phyloP scores from a whole-genome alignment of 2,797 vertebrate genomes.

The Halcyon chelicuti region DNA sequence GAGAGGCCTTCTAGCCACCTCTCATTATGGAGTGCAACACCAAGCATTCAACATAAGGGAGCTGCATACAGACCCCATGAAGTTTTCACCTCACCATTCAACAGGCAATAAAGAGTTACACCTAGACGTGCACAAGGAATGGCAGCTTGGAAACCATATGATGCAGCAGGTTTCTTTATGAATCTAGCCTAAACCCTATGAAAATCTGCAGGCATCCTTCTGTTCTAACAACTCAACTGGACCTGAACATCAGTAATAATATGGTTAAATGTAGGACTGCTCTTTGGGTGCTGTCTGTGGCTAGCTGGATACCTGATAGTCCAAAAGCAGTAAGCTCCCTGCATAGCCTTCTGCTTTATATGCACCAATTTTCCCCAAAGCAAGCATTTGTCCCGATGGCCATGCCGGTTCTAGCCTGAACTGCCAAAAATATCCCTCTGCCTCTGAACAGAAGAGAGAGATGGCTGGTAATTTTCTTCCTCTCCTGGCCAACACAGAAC shows the following conservation, averaged over 20 bases:
- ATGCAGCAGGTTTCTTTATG: neutral
- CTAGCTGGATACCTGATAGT: neutral
- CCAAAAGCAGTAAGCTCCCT: neutral
- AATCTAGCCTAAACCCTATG: neutral
- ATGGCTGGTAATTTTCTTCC: neutral
- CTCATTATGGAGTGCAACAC: neutral
- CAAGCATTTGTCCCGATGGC: neutral
- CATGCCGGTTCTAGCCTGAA: neutral
- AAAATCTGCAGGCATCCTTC: neutral
- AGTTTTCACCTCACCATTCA: neutral
- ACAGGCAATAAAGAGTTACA: neutral
- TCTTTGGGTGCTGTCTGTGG: neutral
- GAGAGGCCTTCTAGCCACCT: constrained; percentile 10
- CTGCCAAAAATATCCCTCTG: neutral
- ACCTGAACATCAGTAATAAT: neutral
- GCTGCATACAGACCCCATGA: neutral
- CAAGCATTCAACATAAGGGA: neutral
- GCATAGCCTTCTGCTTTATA: neutral
- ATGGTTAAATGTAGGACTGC: neutral
- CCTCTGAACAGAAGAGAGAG: neutral
- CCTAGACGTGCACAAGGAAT: neutral
- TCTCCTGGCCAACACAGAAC: neutral
- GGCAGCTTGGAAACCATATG: neutral
- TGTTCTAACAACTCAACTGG: neutral
- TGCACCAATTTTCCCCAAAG: neutral